Percentiles rank a stretch among this genome's conserved stretches.
These are phyloP conservation scores for Pygocentrus nattereri DNA, from an alignment of 2,797 vertebrate species.

Conservation along the genomic window DNA sequence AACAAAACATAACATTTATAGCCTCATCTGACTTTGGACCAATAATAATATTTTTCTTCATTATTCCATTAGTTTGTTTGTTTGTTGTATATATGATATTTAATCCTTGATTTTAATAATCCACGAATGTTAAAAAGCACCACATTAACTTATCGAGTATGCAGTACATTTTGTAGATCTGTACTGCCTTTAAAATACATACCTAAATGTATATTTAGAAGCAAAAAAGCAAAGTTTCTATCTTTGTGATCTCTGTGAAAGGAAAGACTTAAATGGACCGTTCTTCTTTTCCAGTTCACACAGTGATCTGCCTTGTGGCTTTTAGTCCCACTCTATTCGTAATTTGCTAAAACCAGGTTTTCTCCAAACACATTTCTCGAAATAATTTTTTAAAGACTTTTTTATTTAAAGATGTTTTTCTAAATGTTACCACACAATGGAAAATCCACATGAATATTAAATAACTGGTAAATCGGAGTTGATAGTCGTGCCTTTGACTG, in stretches of 20 bases:
- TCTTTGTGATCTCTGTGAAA: background rate
- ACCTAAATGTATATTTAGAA: background rate
- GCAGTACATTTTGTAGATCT: background rate
- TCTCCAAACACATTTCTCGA: slow-evolving; percentile 10
- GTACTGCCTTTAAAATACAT: background rate
- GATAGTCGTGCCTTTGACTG: slow-evolving; percentile 22
- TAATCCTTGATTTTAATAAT: background rate
- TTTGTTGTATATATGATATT: slow-evolving; percentile 10
- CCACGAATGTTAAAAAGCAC: slow-evolving; percentile 1
- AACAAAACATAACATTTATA: slow-evolving; percentile 21
- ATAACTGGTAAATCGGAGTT: background rate
- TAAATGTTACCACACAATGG: background rate
- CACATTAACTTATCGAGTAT: background rate
- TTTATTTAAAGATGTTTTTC: background rate
- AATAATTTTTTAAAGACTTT: too few species aligned
- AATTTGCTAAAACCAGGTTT: background rate
- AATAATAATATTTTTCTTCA: slow-evolving; percentile 18
- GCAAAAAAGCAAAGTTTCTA: background rate
- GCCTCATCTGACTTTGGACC: slow-evolving; percentile 43
- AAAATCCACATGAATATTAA: background rate
- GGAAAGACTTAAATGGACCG: background rate
- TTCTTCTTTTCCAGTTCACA: background rate
- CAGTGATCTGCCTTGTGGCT: slow-evolving; percentile 16
- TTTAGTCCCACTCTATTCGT: slow-evolving; percentile 4
- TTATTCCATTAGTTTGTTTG: background rate